These are phyloP conservation scores for Syrmaticus mikado DNA, from an alignment of 2,113 vertebrate genomes.

Conservation along the genomic window DNA sequence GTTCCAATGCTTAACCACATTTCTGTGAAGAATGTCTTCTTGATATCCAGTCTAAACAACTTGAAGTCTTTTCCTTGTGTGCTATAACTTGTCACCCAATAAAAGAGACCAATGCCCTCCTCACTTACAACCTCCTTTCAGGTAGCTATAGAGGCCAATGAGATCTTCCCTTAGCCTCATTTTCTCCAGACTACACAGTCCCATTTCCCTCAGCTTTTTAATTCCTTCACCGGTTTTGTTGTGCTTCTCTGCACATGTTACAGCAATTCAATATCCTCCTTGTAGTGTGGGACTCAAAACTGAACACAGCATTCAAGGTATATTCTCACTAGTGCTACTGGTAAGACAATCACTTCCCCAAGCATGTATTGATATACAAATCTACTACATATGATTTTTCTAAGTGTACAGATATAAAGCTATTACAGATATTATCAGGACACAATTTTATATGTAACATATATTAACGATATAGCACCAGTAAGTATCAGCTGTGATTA, in stretches of 20 bases:
- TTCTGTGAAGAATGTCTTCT: background rate
- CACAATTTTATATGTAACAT: background rate
- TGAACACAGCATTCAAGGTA: background rate
- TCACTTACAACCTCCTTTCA: background rate
- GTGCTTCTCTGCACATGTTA: background rate
- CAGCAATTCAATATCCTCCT: background rate
- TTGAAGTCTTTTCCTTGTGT: background rate
- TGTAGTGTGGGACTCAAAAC: background rate
- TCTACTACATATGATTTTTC: background rate
- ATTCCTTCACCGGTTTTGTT: background rate
- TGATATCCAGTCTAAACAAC: background rate
- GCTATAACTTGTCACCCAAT: background rate
- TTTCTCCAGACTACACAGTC: background rate
- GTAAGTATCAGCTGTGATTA: background rate
- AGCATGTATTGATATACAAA: background rate
- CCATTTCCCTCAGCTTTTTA: background rate
- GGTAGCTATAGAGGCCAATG: background rate
- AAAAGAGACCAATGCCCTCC: background rate
- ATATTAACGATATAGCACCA: background rate
- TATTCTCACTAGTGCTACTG: background rate
- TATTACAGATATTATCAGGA: background rate
- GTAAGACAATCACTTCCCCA: background rate
- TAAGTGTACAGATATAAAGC: background rate
- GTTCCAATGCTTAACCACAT: background rate
- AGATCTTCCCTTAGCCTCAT: background rate